A percentile compares a stretch with the other conserved stretches of the same genome.
Evolutionary conservation across 1,140 invertebrate species (phyloP).

Genomic region (Pectinophora gossypiella): DNA sequence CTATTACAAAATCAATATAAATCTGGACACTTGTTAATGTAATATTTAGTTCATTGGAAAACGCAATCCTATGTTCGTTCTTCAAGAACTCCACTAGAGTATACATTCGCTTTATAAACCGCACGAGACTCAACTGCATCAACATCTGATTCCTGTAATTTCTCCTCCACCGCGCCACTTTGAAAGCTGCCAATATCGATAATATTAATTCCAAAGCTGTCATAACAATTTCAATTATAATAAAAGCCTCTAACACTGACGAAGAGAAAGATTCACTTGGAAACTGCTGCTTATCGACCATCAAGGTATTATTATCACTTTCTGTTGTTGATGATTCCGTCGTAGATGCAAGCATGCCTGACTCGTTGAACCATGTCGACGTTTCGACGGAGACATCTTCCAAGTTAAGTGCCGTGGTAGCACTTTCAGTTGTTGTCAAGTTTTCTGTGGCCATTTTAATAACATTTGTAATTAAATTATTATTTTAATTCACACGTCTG

Average conservation of each 20-base stretch:
- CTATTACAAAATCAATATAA: conserved; percentile 56
- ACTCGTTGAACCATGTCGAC: conserved; percentile 10
- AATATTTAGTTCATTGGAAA: conserved; percentile 8
- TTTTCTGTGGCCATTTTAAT: background rate
- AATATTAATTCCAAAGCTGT: conserved; percentile 46
- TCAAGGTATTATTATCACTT: conserved; percentile 11
- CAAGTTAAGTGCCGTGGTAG: background rate
- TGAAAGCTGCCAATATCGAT: conserved; percentile 41
- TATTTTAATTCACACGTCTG: background rate
- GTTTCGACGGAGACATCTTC: background rate
- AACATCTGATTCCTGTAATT: conserved; percentile 67
- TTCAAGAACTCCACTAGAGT: conserved; percentile 35
- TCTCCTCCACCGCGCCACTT: conserved; percentile 42
- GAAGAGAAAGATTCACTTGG: conserved; percentile 19
- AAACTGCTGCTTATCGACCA: conserved; percentile 8
- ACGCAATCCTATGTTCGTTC: conserved; percentile 14
- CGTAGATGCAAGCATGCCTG: conserved; percentile 9
- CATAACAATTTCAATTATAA: conserved; percentile 53
- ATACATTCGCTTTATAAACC: conserved; percentile 48
- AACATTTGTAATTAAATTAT: conserved; percentile 1
- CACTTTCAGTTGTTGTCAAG: background rate
- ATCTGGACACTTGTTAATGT: conserved; percentile 29
- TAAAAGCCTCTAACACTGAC: conserved; percentile 39
- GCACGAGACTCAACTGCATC: conserved; percentile 50
- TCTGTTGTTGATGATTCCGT: conserved; percentile 4